Conservation (phyloP, 2,113 vertebrate species). For the Leptobrachium ailaonicum region DNA sequence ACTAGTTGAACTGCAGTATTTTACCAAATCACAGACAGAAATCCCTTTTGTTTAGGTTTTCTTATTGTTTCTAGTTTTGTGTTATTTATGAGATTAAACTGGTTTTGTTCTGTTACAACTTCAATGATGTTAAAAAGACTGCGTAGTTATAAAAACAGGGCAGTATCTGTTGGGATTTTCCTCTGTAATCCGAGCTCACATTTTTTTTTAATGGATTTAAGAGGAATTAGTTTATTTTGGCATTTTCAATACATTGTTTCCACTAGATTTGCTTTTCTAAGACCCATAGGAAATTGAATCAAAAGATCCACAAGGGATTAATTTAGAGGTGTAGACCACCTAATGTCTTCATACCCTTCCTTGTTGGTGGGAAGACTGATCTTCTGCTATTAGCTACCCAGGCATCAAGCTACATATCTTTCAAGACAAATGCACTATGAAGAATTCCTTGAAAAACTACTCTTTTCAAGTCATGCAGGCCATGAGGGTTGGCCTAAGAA, state of each 20-base stretch:
- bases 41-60: conserved; percentile 28
- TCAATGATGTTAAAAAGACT: conserved; percentile 6
- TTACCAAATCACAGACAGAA: conserved; percentile 26
- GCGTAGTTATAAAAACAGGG: conserved; percentile 1
- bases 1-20: conserved; percentile 3
- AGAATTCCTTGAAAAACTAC: too few relatives aligned
- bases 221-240: not conserved
- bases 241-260: conserved; percentile 10
- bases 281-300: conserved; percentile 47
- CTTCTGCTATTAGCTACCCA: conserved; percentile 43
- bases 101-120: conserved; percentile 5
- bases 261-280: conserved; percentile 39
- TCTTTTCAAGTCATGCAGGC: too few relatives aligned
- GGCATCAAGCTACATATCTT: conserved; percentile 5
- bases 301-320: conserved; percentile 53
- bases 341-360: conserved; percentile 37
- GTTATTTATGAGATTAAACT: conserved; percentile 36
- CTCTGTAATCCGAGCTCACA: conserved; percentile 33
- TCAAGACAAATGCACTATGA: conserved; percentile 7
- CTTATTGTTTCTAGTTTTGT: conserved; percentile 17
- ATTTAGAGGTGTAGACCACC: conserved; percentile 40
- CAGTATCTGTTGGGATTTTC: conserved; percentile 19
- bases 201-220: conserved; percentile 21
- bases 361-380: conserved; percentile 23
- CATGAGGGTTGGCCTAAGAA: too few relatives aligned